Evolutionary conservation across 2,113 vertebrate species (phyloP), one percentile per base, ranked within the genome.

Genomic region (Pangasianodon hypophthalmus): DNA sequence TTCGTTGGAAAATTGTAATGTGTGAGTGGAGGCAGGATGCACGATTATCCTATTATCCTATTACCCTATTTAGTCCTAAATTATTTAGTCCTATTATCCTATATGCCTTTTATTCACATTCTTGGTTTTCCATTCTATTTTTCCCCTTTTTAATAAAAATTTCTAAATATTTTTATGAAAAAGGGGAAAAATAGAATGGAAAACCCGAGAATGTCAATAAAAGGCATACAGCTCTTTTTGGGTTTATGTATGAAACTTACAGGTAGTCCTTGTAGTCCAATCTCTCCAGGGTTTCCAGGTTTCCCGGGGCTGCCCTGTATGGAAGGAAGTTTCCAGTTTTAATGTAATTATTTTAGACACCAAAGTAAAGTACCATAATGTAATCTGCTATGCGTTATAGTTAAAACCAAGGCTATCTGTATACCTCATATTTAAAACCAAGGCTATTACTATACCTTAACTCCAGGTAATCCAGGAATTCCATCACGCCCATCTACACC

Each of bases 401-500:
- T 16, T 19, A 37, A 44, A 48, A 32, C 37, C 32, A 41, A n/a
- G 32, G 16, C n/a, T 24, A 80, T 48, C 58, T 29, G 64, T 89
- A 32, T 96, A 99, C 98, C 97, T 98, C 99, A 94, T 73, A 73
- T 1, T 69, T 7, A 73, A 16, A 75, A 44, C n/a, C 16, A 60
- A 24, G 18, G n/a, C 44, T 48, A 64, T 37, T 80, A 32, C 62
- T 89, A 32, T 96, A 99, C 98, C 97, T 99, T 99, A 94, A 94
- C 83, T 93, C 98, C 98, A 0, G 98, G 98, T 96, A 99, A 97
- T 92, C 98, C 98, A 93, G 98, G 98, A 84, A 99, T 99, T 88
- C 98, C 98, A 67, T 98, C 98, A 60, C 97, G 97, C 3, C 97
- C 98, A 85, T 98, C 97, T 0, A 98, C 95, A 83, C 98, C 98